Percentiles rank a stretch among this genome's conserved stretches.
These are phyloP conservation scores for Lophius americanus DNA, from an alignment of 2,797 vertebrate species.

Conservation along the genomic window DNA sequence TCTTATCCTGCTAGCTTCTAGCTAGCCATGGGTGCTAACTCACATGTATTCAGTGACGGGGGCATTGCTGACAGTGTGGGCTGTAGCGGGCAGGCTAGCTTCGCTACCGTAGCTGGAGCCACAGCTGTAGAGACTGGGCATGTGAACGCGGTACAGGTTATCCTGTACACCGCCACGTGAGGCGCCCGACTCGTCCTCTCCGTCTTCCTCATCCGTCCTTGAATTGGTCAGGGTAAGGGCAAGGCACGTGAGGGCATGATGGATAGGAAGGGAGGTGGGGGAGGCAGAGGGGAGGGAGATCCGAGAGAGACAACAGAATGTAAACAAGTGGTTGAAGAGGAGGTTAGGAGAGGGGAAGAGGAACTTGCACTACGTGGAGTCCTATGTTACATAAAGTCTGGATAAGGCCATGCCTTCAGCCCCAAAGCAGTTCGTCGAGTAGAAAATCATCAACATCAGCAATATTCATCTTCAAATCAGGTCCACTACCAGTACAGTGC, in stretches of 20 bases:
- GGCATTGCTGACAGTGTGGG: slow-evolving; percentile 99
- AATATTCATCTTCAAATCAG: slow-evolving; percentile 54
- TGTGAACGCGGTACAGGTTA: slow-evolving; percentile 99
- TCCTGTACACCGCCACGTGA: slow-evolving; percentile 85
- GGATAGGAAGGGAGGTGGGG: slow-evolving; percentile 44
- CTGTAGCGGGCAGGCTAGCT: slow-evolving; percentile 97
- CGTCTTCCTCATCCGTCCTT: slow-evolving; percentile 93
- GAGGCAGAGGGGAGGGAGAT: slow-evolving; percentile 58
- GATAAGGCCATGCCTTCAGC: slow-evolving; percentile 58
- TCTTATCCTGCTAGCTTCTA: slow-evolving; percentile 63
- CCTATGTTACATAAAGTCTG: slow-evolving; percentile 42
- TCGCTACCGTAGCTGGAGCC: slow-evolving; percentile 99
- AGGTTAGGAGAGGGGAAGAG: slow-evolving; percentile 63
- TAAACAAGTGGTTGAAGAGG: slow-evolving; percentile 77
- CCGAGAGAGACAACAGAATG: slow-evolving; percentile 79
- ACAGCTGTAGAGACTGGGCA: slow-evolving; percentile 99
- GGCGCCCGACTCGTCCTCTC: slow-evolving; percentile 92
- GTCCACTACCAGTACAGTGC: slow-evolving; percentile 40
- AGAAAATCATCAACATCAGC: slow-evolving; percentile 46
- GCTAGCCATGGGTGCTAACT: slow-evolving; percentile 80
- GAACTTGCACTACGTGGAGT: slow-evolving; percentile 44
- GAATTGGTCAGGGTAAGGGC: slow-evolving; percentile 61
- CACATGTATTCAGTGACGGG: slow-evolving; percentile 99
- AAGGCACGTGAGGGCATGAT: slow-evolving; percentile 64
- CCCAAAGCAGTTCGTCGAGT: slow-evolving; percentile 59